phyloP scores from a whole-genome alignment of 2,888 invertebrate genomes.

The Spisula subtruncata region DNA sequence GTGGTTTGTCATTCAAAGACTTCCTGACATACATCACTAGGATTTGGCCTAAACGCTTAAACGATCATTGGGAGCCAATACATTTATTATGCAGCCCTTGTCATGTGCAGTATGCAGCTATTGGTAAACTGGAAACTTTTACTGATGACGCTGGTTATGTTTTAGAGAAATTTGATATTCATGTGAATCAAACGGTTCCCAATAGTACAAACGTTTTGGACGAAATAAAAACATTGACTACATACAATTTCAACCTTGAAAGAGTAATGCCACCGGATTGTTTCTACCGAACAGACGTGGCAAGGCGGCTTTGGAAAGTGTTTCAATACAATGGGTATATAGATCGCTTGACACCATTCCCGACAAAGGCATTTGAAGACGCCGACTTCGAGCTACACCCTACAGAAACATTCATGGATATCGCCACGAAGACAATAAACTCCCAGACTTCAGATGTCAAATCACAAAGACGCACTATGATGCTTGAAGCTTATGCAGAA shows the following conservation, averaged over 20 bases:
- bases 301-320: constrained; percentile 60
- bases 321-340: constrained; percentile 73
- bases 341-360: constrained; percentile 31
- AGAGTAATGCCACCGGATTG: constrained; percentile 37
- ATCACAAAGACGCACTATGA: constrained; percentile 45
- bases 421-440: constrained; percentile 7
- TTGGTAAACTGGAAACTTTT: constrained; percentile 27
- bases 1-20: constrained; percentile 12
- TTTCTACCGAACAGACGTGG: constrained; percentile 52
- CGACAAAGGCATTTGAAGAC: constrained; percentile 13
- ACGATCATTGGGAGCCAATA: constrained; percentile 10
- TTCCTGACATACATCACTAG: background rate
- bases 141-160: constrained; percentile 47
- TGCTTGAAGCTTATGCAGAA: constrained; percentile 60
- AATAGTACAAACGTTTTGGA: constrained; percentile 23
- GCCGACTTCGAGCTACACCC: background rate
- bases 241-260: constrained; percentile 67
- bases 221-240: constrained; percentile 62
- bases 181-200: background rate
- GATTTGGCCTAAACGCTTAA: background rate
- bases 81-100: constrained; percentile 18
- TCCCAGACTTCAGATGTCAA: constrained; percentile 32
- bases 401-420: constrained; percentile 29
- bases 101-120: constrained; percentile 4
- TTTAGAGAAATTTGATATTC: constrained; percentile 55